phyloP scores from a whole-genome alignment of 2,113 vertebrate genomes.

The Canis aureus region DNA sequence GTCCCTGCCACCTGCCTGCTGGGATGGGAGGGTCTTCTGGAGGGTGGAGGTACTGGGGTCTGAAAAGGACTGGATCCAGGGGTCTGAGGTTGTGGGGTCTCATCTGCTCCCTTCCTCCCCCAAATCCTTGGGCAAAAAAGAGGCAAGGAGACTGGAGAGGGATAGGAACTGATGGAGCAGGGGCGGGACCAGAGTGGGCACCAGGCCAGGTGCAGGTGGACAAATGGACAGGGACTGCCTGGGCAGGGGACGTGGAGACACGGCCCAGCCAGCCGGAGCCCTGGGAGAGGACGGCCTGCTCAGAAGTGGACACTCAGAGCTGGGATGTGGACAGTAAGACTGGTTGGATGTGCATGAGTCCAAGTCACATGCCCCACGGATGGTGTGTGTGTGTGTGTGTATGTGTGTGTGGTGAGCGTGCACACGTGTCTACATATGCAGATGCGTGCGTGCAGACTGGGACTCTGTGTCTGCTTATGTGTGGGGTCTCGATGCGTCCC shows the following conservation, averaged over 20 bases:
- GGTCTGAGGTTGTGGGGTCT: not conserved
- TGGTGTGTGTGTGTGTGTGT: not conserved
- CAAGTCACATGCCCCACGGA: not conserved
- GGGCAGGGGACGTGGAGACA: not conserved
- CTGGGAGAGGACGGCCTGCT: not conserved
- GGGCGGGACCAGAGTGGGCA: rapidly evolving
- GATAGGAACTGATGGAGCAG: not conserved
- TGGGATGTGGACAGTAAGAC: not conserved
- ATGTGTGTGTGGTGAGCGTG: not conserved
- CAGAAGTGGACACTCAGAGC: not conserved
- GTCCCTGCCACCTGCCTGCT: slow-evolving; percentile 43
- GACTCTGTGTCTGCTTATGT: not conserved
- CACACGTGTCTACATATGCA: no score
- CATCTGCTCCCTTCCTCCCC: not conserved
- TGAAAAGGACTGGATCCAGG: not conserved
- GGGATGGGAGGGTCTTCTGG: not conserved
- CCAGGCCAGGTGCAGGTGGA: not conserved
- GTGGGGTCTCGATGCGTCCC: not conserved
- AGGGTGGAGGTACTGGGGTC: not conserved
- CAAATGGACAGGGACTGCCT: not conserved
- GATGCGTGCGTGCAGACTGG: not conserved
- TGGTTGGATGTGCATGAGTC: not conserved
- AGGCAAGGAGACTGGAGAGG: not conserved
- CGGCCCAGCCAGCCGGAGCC: not conserved
- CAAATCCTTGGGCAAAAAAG: not conserved